Conservation (phyloP, 2,797 vertebrate species). For the Pangasius sanitwongsei region DNA sequence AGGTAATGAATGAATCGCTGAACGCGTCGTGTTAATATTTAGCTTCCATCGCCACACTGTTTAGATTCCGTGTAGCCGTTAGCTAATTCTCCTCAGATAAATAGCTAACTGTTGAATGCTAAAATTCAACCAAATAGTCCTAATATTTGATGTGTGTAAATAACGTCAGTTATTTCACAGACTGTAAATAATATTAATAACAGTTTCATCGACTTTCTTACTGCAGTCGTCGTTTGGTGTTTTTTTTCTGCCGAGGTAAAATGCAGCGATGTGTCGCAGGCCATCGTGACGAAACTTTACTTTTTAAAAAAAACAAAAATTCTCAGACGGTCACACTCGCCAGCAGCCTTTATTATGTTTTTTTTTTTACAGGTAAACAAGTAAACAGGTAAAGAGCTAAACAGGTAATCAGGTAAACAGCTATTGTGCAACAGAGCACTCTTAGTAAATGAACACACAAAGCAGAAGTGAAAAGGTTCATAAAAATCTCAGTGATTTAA, state of each 20-base stretch:
- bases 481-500: not conserved
- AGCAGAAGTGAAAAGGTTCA: not conserved
- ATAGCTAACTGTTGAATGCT: not conserved
- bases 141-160: not conserved
- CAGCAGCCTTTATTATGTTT: not conserved
- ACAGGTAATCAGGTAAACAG: not conserved
- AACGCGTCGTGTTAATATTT: not conserved
- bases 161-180: not conserved
- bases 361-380: not conserved
- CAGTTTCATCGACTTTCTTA: not conserved
- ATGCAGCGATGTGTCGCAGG: not conserved
- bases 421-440: not conserved
- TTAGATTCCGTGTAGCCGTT: not conserved
- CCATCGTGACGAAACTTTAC: not conserved
- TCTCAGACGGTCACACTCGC: not conserved
- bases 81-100: not conserved
- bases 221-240: not conserved
- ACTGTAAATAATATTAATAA: not conserved
- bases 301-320: not conserved
- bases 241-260: not conserved
- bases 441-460: not conserved
- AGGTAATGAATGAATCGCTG: not conserved
- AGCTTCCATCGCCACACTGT: not conserved
- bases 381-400: not conserved
- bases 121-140: not conserved